Conservation (phyloP, 2,888 invertebrate species). For the Spicauda simplicius region DNA sequence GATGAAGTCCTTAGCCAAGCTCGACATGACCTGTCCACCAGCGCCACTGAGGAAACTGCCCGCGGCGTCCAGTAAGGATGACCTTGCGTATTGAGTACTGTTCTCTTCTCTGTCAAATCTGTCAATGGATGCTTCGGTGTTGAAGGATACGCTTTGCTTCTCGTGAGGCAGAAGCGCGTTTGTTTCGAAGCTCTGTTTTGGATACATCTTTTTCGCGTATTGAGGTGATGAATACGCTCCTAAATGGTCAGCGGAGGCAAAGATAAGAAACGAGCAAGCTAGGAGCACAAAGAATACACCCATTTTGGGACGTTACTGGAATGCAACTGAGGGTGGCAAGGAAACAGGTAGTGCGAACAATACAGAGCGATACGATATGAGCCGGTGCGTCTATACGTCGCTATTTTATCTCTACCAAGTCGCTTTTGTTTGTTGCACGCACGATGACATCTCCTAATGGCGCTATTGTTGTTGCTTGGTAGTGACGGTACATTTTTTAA, state of each 20-base stretch:
- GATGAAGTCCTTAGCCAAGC: slow-evolving; percentile 88
- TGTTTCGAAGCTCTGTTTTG: slow-evolving; percentile 61
- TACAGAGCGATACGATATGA: slow-evolving; percentile 61
- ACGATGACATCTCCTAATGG: slow-evolving; percentile 81
- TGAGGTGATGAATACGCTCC: slow-evolving; percentile 83
- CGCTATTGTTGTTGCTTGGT: slow-evolving; percentile 70
- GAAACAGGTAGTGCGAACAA: slow-evolving; percentile 61
- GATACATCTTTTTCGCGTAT: slow-evolving; percentile 80
- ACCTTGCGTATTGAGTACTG: slow-evolving; percentile 63
- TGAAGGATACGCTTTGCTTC: slow-evolving; percentile 58
- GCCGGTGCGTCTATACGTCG: slow-evolving; percentile 54
- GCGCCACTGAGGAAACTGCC: slow-evolving; percentile 73
- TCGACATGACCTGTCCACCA: slow-evolving; percentile 82
- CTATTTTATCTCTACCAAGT: slow-evolving; percentile 78
- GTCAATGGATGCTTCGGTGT: slow-evolving; percentile 53
- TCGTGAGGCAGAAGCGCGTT: slow-evolving; percentile 69
- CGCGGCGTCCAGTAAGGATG: slow-evolving; percentile 70
- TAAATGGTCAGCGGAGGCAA: slow-evolving; percentile 65
- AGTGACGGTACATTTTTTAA: slow-evolving; percentile 48
- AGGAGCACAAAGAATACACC: slow-evolving; percentile 59
- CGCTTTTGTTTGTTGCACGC: slow-evolving; percentile 81
- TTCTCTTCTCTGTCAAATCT: slow-evolving; percentile 61
- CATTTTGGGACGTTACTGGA: slow-evolving; percentile 57
- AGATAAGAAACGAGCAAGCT: slow-evolving; percentile 43
- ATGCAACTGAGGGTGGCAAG: slow-evolving; percentile 46